phyloP scores from a whole-genome alignment of 2,113 vertebrate genomes.

The Girardinichthys multiradiatus region DNA sequence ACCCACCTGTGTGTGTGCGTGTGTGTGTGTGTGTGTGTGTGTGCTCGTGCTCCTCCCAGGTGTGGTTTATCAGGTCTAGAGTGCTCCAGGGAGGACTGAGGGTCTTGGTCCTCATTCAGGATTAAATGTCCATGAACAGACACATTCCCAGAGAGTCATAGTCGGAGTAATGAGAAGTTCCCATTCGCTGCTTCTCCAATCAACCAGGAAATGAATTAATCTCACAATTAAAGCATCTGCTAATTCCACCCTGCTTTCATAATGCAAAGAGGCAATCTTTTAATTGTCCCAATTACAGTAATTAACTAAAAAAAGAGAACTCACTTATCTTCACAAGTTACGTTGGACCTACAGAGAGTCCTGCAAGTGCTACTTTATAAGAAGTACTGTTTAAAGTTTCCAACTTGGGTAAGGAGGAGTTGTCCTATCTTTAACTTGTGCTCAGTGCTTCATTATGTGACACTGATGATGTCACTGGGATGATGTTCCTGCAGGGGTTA shows the following conservation, averaged over 20 bases:
- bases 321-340: slow-evolving; percentile 74
- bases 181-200: slow-evolving; percentile 78
- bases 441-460: slow-evolving; percentile 6
- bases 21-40: slow-evolving; percentile 36
- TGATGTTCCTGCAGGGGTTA: slow-evolving; percentile 83
- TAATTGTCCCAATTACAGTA: slow-evolving; percentile 83
- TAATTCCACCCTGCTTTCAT: slow-evolving; percentile 78
- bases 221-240: slow-evolving; percentile 81
- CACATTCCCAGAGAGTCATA: slow-evolving; percentile 50
- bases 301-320: slow-evolving; percentile 71
- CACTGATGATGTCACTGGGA: slow-evolving; percentile 40
- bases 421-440: slow-evolving; percentile 33
- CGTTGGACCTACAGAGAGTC: slow-evolving; percentile 62
- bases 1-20: slow-evolving; percentile 40
- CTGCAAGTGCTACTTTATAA: slow-evolving; percentile 56
- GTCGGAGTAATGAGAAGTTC: slow-evolving; percentile 76
- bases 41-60: slow-evolving; percentile 52
- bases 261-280: slow-evolving; percentile 80
- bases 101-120: slow-evolving; percentile 72
- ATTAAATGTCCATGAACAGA: slow-evolving; percentile 71
- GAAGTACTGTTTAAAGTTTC: slow-evolving; percentile 69
- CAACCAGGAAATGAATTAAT: slow-evolving; percentile 86
- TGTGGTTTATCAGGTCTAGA: slow-evolving; percentile 73
- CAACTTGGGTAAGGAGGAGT: slow-evolving; percentile 46
- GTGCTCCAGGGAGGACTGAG: slow-evolving; percentile 57